Percentiles rank a stretch among this genome's conserved stretches.
Conservation (phyloP, 2,113 vertebrate genomes). For the Misgurnus anguillicaudatus region DNA sequence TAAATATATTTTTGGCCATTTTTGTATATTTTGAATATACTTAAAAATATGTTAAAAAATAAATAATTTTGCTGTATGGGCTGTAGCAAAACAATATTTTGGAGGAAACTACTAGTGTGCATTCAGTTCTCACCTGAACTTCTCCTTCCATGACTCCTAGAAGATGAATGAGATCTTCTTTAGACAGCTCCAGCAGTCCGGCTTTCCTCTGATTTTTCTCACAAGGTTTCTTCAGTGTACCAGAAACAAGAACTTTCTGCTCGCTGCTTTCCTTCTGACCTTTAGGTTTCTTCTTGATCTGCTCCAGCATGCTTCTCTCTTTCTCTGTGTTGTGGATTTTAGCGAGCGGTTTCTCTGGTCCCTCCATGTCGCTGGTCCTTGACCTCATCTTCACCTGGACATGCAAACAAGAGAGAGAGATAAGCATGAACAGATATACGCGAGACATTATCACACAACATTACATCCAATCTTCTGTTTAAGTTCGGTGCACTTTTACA, state of each 20-base stretch:
- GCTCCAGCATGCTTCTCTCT: constrained; percentile 54
- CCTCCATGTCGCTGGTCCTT: constrained; percentile 82
- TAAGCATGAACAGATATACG: constrained; percentile 8
- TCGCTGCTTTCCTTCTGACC: constrained; percentile 63
- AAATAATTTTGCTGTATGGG: no score
- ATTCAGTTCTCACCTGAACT: constrained; percentile 82
- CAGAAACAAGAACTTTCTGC: constrained; percentile 70
- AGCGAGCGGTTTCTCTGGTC: constrained; percentile 74
- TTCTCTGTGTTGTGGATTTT: constrained; percentile 66
- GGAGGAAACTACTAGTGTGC: not conserved
- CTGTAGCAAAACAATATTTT: not conserved
- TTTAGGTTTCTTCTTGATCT: constrained; percentile 57
- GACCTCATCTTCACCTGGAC: constrained; percentile 88
- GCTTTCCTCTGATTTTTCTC: constrained; percentile 67
- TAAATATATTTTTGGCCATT: no score
- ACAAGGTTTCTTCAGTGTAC: constrained; percentile 74
- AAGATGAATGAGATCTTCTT: constrained; percentile 85
- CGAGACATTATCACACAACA: no score
- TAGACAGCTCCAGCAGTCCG: constrained; percentile 79
- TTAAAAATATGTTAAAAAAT: no score
- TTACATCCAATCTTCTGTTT: no score
- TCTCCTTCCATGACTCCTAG: constrained; percentile 98
- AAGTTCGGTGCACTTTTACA: no score
- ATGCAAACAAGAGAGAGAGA: constrained; percentile 37
- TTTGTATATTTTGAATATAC: no score